These are phyloP conservation scores for Alosa sapidissima DNA, from an alignment of 2,797 vertebrate species.

Conservation along the genomic window DNA sequence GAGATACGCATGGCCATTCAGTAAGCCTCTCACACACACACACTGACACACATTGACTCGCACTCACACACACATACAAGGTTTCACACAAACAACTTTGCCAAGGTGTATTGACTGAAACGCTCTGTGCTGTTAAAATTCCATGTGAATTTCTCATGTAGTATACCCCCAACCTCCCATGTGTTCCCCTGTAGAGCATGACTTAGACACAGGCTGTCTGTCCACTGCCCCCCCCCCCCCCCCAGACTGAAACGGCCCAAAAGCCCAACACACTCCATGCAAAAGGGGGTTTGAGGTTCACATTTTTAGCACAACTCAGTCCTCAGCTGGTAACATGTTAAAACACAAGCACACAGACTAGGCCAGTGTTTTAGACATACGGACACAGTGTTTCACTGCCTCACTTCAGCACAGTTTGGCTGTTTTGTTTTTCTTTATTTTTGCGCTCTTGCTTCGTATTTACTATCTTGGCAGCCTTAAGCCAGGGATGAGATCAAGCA, in stretches of 20 bases:
- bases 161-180: slow-evolving; percentile 35
- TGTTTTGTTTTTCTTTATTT: slow-evolving; percentile 33
- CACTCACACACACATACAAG: slow-evolving; percentile 38
- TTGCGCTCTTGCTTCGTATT: slow-evolving; percentile 29
- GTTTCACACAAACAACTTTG: slow-evolving; percentile 21
- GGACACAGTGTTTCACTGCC: not conserved
- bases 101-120: slow-evolving; percentile 56
- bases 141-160: slow-evolving; percentile 34
- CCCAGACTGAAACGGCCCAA: not conserved
- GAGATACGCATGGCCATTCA: not conserved
- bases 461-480: slow-evolving; percentile 67
- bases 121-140: slow-evolving; percentile 41
- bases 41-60: not conserved
- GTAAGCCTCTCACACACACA: not conserved
- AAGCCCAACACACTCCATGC: slow-evolving; percentile 18
- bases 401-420: not conserved
- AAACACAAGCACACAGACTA: not conserved
- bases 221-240: slow-evolving; percentile 13
- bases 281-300: not conserved
- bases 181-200: not conserved
- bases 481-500: slow-evolving; percentile 62
- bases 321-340: not conserved
- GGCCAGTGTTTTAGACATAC: not conserved
- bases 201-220: slow-evolving; percentile 12
- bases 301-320: not conserved